phyloP scores from a whole-genome alignment of 1,140 invertebrate genomes.

The Chymomyza costata region DNA sequence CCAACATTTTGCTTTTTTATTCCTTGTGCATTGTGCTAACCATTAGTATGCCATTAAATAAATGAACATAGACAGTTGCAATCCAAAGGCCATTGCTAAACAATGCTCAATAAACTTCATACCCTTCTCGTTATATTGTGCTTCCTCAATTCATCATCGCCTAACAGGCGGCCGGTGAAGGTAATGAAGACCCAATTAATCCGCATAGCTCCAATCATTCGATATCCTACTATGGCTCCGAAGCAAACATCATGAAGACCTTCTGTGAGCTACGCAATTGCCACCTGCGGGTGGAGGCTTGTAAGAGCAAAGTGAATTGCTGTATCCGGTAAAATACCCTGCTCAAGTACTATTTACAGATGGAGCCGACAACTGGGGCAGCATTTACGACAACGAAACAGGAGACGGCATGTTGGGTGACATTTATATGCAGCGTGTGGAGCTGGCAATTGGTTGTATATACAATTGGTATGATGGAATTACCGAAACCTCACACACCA shows the following conservation, averaged over 20 bases:
- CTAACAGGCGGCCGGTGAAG: constrained; percentile 46
- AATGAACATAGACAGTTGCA: constrained; percentile 57
- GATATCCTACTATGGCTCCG: constrained; percentile 52
- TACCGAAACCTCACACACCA: constrained; percentile 56
- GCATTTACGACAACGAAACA: constrained; percentile 62
- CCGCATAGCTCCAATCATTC: constrained; percentile 33
- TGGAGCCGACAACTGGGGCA: constrained; percentile 65
- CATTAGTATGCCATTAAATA: constrained; percentile 55
- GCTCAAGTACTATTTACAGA: constrained; percentile 22
- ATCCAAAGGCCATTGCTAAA: constrained; percentile 36
- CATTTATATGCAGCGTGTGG: constrained; percentile 59
- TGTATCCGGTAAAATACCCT: too few relatives aligned
- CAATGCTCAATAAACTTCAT: constrained; percentile 17
- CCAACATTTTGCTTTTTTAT: too few relatives aligned
- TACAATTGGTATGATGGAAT: constrained; percentile 72
- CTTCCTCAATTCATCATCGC: constrained; percentile 2
- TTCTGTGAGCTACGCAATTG: constrained; percentile 65
- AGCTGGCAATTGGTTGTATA: constrained; percentile 68
- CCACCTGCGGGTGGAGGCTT: constrained; percentile 54
- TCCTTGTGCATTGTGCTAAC: constrained; percentile 31
- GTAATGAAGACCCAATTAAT: constrained; percentile 60
- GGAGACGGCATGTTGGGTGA: constrained; percentile 57
- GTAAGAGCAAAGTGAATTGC: constrained; percentile 32
- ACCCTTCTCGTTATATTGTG: neutral
- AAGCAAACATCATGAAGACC: constrained; percentile 60